Base-by-base conservation (phyloP, 1,140 invertebrate genomes). In the Solenopsis fugax region DNA sequence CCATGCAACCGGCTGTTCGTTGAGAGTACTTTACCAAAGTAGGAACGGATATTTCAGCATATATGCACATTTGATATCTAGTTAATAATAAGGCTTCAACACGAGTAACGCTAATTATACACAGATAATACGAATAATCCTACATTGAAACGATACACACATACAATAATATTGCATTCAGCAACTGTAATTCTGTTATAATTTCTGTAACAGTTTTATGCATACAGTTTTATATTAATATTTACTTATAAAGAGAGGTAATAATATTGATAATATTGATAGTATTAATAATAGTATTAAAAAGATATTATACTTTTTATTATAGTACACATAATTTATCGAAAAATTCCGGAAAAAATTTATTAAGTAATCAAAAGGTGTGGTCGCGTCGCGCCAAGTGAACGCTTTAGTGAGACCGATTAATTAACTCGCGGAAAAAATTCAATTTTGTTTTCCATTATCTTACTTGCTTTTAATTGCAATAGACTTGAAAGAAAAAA, bases 71-170 rank as follows among this genome's bases (percentile, higher is more conserved):
- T 52, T 24, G 48, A 67, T 37, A 65, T n/a, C 48, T 67, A 67
- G 29, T 21, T 16, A 77, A 69, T 69, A 50, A 69, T 50, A 50
- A 69, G 41, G 21, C 41, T 50, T 50, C n/a, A 80, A 60, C 29
- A 60, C 41, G 2, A 50, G 16, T 82, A 18, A 73, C 48, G 65
- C 34, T 82, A 72, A 72, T 71, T 58, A n/a, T n/a, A 60, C 24
- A 45, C 52, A 24, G 13, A 4, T 80, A 80, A 29, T 18, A 10
- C 12, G 21, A 48, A 41, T 58, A 72, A 41, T 72, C 6, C 41
- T 29, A 1, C 12, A 62, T 60, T 6, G 12, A 72, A 82, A 48
- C n/a, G 21, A 13, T 21, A 52, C 9, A 6, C 48, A 48, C 12
- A 48, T 34, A 45, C 5, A 45, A 29, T 78, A 64, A 37, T 13